Percentiles rank a stretch among this genome's conserved stretches.
phyloP scores from a whole-genome alignment of 2,797 vertebrate species.

The Chrysocyon brachyurus region DNA sequence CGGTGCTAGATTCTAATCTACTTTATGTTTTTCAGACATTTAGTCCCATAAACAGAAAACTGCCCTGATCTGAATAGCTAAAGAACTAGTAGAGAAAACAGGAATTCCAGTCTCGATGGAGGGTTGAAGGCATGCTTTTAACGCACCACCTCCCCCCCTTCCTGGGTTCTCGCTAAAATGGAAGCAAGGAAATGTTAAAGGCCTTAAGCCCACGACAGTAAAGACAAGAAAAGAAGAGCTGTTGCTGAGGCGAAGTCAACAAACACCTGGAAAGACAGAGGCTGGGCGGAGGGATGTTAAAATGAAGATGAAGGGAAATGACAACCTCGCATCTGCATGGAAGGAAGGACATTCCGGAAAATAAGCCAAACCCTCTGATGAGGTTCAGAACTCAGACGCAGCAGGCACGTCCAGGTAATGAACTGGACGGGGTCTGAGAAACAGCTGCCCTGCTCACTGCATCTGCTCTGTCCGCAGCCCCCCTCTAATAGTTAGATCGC shows the following conservation, averaged over 20 bases:
- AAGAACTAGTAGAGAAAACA: neutral
- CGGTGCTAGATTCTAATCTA: neutral
- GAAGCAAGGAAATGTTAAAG: neutral
- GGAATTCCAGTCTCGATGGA: neutral
- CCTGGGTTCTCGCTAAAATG: neutral
- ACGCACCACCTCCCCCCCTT: neutral
- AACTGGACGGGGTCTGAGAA: neutral
- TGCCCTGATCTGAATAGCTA: neutral
- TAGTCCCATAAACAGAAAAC: neutral
- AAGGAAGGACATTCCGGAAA: neutral
- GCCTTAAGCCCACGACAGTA: neutral
- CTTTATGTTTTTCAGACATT: neutral
- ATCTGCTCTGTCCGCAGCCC: too few relatives aligned
- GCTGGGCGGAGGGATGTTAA: neutral
- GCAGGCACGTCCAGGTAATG: rapidly evolving
- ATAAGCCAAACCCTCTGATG: neutral
- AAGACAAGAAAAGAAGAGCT: neutral
- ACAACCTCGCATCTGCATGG: neutral
- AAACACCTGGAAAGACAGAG: neutral
- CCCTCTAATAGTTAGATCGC: neutral
- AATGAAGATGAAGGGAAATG: neutral
- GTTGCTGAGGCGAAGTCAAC: neutral
- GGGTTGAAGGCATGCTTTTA: too few relatives aligned
- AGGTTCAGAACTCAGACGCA: neutral
- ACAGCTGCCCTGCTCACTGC: too few relatives aligned